Evolutionary conservation across 2,113 vertebrate species (phyloP), one percentile per base, ranked within the genome.

Genomic region (Maccullochella peelii): DNA sequence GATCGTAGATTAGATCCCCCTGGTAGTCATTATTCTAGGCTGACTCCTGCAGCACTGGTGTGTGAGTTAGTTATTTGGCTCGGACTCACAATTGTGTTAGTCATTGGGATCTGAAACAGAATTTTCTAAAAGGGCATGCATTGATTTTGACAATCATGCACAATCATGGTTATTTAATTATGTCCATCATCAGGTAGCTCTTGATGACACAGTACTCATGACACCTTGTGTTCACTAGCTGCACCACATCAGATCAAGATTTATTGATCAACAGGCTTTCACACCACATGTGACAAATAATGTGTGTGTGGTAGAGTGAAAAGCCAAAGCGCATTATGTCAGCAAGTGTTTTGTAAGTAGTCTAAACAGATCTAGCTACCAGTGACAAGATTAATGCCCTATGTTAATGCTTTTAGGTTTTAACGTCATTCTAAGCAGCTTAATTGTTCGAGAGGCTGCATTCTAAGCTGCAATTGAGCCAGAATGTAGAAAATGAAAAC

Each of bases 1-100:
- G 63, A 49, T 55, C 4, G 40, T 92, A 88, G 87, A 83, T 59
- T 88, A 92, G 87, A 82, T 1, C 14, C 73, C 70, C 63, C 1
- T 42, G 1, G 5, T 74, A 77, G 80, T 83, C 30, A 36, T 27
- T 38, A 73, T 61, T 40, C 3, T 86, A 65, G 74, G 61, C 5
- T 66, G 9, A 67, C 33, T 57, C 8, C 3, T 70, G 42, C 78
- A 61, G 44, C 63, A 40, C 23, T 57, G n/a, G 8, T 63, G 15
- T 80, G 59, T 69, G 36, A 73, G 42, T 40, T 67, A 2, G 20
- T 10, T 12, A 54, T 59, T n/a, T 80, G 25, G 8, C 47, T 55
- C 62, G 2, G 20, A 23, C 3, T 2, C 7, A 33, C 20, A 36
- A 10, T 15, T n/a, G n/a, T 65, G 12, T 27, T 50, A 38, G n/a